Evolutionary conservation across 2,797 vertebrate species (phyloP), one percentile per base, ranked within the genome.

Genomic region (Crypturellus tataupa): DNA sequence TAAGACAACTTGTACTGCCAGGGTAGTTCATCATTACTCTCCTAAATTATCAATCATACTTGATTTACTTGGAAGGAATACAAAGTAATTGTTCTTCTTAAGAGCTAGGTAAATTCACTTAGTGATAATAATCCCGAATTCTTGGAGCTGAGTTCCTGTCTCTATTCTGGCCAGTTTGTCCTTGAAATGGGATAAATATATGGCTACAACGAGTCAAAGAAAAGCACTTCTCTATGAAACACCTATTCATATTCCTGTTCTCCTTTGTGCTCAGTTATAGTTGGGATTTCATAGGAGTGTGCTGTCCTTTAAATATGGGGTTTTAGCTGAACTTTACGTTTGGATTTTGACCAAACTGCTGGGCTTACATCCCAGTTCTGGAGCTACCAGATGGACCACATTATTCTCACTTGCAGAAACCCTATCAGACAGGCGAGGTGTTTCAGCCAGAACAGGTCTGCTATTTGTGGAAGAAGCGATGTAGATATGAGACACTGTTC

Each of bases 261-360:
- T 79, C 42, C 29, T 81, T 70, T 78, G 65, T 40, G 16, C 42
- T 96, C 8, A 0, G 15, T 70, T 95, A 46, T 12, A 87, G 68
- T 20, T 1, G 1, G 25, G 47, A 65, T 40, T 89, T 89, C 80
- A 13, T 80, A 59, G 27, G 37, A 51, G 12, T 24, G 37, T 85
- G 58, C 8, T 51, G 63, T n/a, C 77, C 76, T 87, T 81, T 75
- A 84, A 88, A 70, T 64, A 63, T 49, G 19, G 73, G 65, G 56
- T 88, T 73, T 64, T 44, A 91, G 94, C 60, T 95, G 84, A 96
- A 94, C 78, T 70, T 77, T 91, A 59, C 91, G 27, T 64, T 91
- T 94, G 93, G 93, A 88, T 17, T 87, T 94, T 58, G 71, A 93
- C 85, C 91, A 94, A 94, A 64, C 59, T 93, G 51, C 93, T 96